Evolutionary conservation across 1,140 invertebrate genomes (phyloP), one percentile per base, ranked within the genome.

Genomic region (Drosophila ercepeae): DNA sequence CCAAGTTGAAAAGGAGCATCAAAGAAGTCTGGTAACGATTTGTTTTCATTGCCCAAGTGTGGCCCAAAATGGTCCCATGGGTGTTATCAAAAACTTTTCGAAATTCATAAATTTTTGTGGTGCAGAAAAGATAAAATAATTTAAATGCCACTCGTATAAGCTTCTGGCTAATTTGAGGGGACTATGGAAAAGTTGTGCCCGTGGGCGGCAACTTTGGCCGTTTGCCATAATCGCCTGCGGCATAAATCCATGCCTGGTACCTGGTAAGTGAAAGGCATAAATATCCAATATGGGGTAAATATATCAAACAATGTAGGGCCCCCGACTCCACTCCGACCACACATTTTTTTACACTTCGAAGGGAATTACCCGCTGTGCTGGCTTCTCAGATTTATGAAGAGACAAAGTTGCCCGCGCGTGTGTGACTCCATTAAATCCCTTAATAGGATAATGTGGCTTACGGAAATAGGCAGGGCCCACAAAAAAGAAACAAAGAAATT

Each of bases 401-500:
- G 81, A 68, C 72, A 74, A 77, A 81, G 72, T 77, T 74, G 46
- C 49, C 70, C 65, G 76, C 81, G 77, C 82, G 82, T 86, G 82
- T 86, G 82, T 86, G 82, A 88, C 81, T 88, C 82, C 82, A 86
- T 86, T 81, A 86, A 81, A 67, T 81, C 72, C 61, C 72, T 86
- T 88, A 86, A 86, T 88, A 81, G 81, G 81, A 86, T 86, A 86
- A 82, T 82, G 78, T 73, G 57, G 58, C 64, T 42, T 52, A 58
- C 19, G 32, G 68, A 60, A 78, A 61, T 61, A 65, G 60, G 50
- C 36, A 46, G 41, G 52, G 51, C 29, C 29, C 9, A 11, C 9
- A 32, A 11, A 32, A 19, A 9, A 51, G 54, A 58, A 25, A 39
- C 32, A 42, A 42, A 46, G 18, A 36, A 36, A 7, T 29, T 9